Evolutionary conservation across 2,888 invertebrate genomes (phyloP).

Genomic region (Eupelmus urozonus): DNA sequence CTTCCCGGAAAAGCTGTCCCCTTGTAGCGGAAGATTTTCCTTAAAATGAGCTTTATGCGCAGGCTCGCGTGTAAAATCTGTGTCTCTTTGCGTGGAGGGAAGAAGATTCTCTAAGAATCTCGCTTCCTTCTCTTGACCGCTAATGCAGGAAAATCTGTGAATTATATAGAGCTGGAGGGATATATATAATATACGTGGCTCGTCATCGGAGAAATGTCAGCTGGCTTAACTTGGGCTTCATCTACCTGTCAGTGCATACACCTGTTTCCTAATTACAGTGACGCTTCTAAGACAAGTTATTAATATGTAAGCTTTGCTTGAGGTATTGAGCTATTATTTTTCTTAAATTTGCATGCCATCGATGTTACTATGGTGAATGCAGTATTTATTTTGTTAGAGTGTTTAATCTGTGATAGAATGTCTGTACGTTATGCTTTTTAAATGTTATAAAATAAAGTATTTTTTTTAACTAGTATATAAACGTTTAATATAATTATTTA

Average conservation of each 20-base stretch:
- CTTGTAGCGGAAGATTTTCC: conserved; percentile 39
- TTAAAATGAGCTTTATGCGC: conserved; percentile 17
- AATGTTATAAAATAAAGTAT: too few relatives aligned
- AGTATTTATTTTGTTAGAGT: too few relatives aligned
- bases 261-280: conserved; percentile 29
- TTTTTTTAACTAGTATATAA: too few relatives aligned
- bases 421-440: too few relatives aligned
- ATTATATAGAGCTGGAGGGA: conserved; percentile 23
- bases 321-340: not conserved
- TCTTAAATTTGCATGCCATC: too few relatives aligned
- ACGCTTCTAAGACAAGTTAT: not conserved
- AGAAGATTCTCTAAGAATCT: not conserved
- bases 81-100: not conserved
- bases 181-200: not conserved
- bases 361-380: too few relatives aligned
- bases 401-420: too few relatives aligned
- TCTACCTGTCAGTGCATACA: conserved; percentile 18
- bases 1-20: conserved; percentile 60
- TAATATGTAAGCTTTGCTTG: not conserved
- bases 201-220: conserved; percentile 18
- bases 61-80: conserved; percentile 43
- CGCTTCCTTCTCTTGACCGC: not conserved
- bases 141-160: conserved; percentile 29
- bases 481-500: too few relatives aligned
- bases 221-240: not conserved